Base-by-base conservation (phyloP, 2,888 invertebrate species). In the Tupiocoris notatus region DNA sequence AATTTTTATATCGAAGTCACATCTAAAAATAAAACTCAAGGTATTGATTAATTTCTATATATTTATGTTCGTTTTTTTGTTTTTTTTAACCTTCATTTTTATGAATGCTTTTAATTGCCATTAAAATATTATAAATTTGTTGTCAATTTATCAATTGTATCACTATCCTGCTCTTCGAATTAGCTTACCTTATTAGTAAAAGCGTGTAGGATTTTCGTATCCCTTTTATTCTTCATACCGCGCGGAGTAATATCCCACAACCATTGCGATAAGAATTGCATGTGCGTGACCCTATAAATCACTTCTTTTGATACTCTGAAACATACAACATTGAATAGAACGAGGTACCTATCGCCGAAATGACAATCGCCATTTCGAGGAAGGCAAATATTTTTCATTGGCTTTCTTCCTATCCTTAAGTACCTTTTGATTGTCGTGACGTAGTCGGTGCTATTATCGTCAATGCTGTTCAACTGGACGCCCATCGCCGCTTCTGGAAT, bases 221-320 rank as follows among this genome's bases (percentile, higher is more conserved):
- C 86, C 70, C 86, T 84, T 64, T 85, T 84, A 81, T 89, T 89
- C 22, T 85, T 85, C 75, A 85, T 86, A 20, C 90, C 92, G 71
- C 88, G 84, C 2, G 85, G 83, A 0, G 90, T 85, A 2, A 89
- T 83, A 79, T 87, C 86, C 83, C 88, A 91, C 54, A 91, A 83
- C 0, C 86, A 84, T 71, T 89, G 87, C 0, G 88, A 85, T 83
- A 89, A 89, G 76, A 89, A 83, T 90, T 90, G 91, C 0, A 87
- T 86, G 22, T 80, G 74, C 2, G 79, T 23, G 20, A 78, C 23
- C 12, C 80, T 54, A 20, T 79, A 68, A 20, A 80, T 75, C 2
- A 80, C 79, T 7, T 80, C 65, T 67, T 39, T 21, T 25, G 76
- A 54, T n/a, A 77, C 61, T 3, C 77, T 77, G 62, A 9, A 39